phyloP scores from a whole-genome alignment of 2,113 vertebrate species.

The Poeciliopsis occidentalis region DNA sequence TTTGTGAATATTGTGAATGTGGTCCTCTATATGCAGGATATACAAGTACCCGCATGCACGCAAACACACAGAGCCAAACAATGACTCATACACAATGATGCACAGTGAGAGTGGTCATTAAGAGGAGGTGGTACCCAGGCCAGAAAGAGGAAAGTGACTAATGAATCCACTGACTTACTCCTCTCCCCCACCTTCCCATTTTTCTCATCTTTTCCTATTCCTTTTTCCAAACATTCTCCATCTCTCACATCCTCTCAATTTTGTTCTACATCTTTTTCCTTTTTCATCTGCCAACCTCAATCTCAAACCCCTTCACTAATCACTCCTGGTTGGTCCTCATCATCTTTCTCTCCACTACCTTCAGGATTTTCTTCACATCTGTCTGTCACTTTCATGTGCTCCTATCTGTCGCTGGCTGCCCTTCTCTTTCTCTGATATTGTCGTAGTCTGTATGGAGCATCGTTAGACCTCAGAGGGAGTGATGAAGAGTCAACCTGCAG shows the following conservation, averaged over 20 bases:
- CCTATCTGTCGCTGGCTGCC: neutral
- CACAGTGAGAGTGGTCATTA: constrained; percentile 45
- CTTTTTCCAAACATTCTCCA: neutral
- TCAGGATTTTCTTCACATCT: neutral
- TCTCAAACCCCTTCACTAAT: constrained; percentile 4
- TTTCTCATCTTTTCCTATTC: constrained; percentile 12
- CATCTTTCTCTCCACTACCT: neutral
- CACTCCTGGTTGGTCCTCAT: neutral
- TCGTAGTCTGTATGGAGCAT: constrained; percentile 20
- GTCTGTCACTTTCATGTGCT: constrained; percentile 39
- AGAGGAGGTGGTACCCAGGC: constrained; percentile 45
- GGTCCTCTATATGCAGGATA: neutral
- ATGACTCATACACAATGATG: constrained; percentile 17
- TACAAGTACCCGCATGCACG: neutral
- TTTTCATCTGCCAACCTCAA: neutral
- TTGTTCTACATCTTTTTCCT: neutral
- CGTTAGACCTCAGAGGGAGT: constrained; percentile 46
- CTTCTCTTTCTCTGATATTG: constrained; percentile 5
- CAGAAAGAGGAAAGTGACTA: constrained; percentile 59
- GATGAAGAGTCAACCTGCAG: constrained; percentile 14
- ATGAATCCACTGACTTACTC: constrained; percentile 47
- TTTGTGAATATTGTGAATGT: too few relatives aligned
- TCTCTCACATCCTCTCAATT: neutral
- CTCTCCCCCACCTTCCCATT: constrained; percentile 21
- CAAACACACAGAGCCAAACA: constrained; percentile 10